phyloP scores from a whole-genome alignment of 2,888 invertebrate species.

The Amaurobius ferox region DNA sequence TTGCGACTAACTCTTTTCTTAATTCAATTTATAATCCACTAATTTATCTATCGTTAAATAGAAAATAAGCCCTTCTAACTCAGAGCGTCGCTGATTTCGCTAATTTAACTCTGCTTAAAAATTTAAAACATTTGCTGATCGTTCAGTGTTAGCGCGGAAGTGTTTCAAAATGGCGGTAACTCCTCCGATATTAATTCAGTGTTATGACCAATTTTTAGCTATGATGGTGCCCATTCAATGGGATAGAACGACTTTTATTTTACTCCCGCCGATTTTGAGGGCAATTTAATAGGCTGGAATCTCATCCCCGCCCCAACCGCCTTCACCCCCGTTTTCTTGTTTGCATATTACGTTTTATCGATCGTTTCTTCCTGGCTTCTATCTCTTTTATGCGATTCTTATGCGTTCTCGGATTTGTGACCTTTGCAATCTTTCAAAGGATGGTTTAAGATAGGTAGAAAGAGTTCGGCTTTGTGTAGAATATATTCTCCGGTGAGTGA shows the following conservation, averaged over 20 bases:
- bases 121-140: neutral
- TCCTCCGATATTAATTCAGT: neutral
- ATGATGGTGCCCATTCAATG: neutral
- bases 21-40: too few species aligned
- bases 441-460: too few species aligned
- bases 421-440: too few species aligned
- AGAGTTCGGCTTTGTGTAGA: too few species aligned
- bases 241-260: neutral
- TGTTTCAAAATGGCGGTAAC: neutral
- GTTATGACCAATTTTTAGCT: conserved; percentile 11
- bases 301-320: neutral
- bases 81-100: too few species aligned
- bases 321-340: neutral
- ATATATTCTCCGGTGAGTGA: too few species aligned
- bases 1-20: too few species aligned
- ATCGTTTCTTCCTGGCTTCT: too few species aligned
- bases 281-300: neutral
- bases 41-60: too few species aligned
- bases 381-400: too few species aligned
- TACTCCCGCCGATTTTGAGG: neutral
- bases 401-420: too few species aligned
- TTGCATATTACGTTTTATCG: neutral
- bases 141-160: neutral
- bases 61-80: too few species aligned
- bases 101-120: neutral